phyloP scores from a whole-genome alignment of 2,797 vertebrate species.

The Dendrocincla fuliginosa region DNA sequence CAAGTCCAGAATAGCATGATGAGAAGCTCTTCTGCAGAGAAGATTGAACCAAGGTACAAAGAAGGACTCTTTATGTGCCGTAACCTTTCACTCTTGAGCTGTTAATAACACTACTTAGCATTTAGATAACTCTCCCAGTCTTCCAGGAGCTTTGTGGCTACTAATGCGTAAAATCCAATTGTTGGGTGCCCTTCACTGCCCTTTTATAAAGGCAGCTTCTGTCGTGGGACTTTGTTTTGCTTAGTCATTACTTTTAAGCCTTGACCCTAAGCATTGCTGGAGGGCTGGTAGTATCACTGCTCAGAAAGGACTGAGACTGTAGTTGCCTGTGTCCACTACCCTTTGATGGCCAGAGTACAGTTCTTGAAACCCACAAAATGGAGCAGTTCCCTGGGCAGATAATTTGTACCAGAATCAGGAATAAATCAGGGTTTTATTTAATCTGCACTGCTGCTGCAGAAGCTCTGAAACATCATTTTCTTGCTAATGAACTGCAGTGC shows the following conservation, averaged over 20 bases:
- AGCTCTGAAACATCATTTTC: neutral
- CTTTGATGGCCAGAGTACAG: neutral
- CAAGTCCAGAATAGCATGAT: slow-evolving; percentile 94
- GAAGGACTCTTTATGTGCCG: neutral
- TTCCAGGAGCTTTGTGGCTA: neutral
- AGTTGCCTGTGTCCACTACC: neutral
- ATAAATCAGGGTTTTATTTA: neutral
- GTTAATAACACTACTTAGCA: neutral
- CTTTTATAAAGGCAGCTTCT: neutral
- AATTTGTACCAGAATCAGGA: neutral
- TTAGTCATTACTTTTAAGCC: neutral
- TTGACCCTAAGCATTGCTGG: neutral
- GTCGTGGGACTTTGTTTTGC: neutral
- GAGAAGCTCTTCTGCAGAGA: slow-evolving; percentile 86
- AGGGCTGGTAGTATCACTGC: neutral
- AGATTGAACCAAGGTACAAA: slow-evolving; percentile 91
- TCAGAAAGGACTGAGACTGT: neutral
- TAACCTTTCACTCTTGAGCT: neutral
- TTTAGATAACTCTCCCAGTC: neutral
- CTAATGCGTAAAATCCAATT: neutral
- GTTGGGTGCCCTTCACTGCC: neutral
- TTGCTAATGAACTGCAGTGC: neutral
- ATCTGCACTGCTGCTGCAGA: neutral
- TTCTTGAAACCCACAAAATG: neutral
- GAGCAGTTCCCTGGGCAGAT: neutral